These are phyloP conservation scores for Pseudomyrmex concolor DNA, from an alignment of 1,140 invertebrate species.

Conservation along the genomic window DNA sequence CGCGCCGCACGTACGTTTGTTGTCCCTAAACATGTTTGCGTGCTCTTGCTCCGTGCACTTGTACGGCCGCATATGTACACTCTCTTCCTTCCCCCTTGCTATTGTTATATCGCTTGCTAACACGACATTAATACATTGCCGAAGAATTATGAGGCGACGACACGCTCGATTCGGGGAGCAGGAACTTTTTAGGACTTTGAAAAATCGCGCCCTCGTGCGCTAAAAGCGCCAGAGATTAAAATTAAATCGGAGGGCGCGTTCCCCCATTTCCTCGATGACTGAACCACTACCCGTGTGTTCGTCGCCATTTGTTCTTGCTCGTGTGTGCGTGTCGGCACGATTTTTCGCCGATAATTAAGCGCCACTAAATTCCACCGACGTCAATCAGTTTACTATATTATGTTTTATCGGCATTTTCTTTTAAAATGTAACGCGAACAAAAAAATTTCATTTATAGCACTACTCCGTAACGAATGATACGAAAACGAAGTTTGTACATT, in stretches of 20 bases:
- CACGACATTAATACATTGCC: constrained; percentile 79
- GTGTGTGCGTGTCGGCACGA: constrained; percentile 30
- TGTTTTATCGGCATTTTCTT: constrained; percentile 40
- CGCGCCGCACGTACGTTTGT: constrained; percentile 10
- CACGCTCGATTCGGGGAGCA: constrained; percentile 61
- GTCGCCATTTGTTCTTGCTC: constrained; percentile 8
- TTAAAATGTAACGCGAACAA: constrained; percentile 5
- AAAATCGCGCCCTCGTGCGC: constrained; percentile 68
- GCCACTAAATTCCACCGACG: constrained; percentile 67
- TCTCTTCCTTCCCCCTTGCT: constrained; percentile 52
- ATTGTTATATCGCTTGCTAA: constrained; percentile 80
- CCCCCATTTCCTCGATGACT: constrained; percentile 39
- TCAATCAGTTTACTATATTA: constrained; percentile 52
- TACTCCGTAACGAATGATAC: not conserved
- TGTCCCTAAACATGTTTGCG: constrained; percentile 45
- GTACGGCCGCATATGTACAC: constrained; percentile 21
- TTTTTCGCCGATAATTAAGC: constrained; percentile 73
- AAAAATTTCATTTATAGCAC: constrained; percentile 8
- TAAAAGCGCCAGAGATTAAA: constrained; percentile 76
- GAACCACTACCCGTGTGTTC: constrained; percentile 5
- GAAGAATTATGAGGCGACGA: constrained; percentile 75
- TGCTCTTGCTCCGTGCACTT: constrained; percentile 35
- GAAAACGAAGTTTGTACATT: constrained; percentile 20
- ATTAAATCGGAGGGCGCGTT: constrained; percentile 69
- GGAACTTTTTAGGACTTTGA: constrained; percentile 70